Base-by-base conservation (phyloP, 2,888 invertebrate genomes). In the Petrophora chlorosata region DNA sequence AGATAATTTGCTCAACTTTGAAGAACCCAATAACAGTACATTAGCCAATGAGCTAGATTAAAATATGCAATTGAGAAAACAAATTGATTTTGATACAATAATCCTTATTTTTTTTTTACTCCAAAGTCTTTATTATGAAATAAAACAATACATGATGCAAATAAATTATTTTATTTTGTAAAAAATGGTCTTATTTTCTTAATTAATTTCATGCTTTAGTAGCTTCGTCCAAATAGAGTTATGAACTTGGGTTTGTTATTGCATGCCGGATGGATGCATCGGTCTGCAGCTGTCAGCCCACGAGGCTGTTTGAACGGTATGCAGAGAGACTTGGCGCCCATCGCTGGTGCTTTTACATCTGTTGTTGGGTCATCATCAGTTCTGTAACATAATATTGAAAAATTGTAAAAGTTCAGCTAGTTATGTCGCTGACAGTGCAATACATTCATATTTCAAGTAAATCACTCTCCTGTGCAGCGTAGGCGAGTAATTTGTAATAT, bases 291-390 rank as follows among this genome's bases (percentile, higher is more conserved):
- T 3, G 91, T 76, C 29, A 96, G 91, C 2, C 88, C 74, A 1
- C 93, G 91, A 0, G 96, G 95, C 72, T 97, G 99, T 35, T 96
- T 92, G 80, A 99, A 96, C 2, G 99, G 99, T 71, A 99, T 97
- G 80, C 99, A 99, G n/a, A 99, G 92, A 5, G 97, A 95, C 86
- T 99, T 99, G 4, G 99, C 99, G 26, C 99, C 99, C 99, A 99
- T 99, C 0, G 98, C 94, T 14, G 98, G 97, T 13, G 96, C 96
- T 47, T 96, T 97, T 40, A 94, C 92, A 2, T 88, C 89, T 51
- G 95, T 95, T 15, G 77, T 73, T 2, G 74, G 65, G 40, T 88
- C 86, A 32, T 93, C 92, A 39, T 94, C 94, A 47, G 92, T 94
- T 72, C 95, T 95, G 80, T 14, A 79, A 82, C 9, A 61, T 25